Conservation (phyloP, 2,888 invertebrate species). For the Scaptomyza reducta region DNA sequence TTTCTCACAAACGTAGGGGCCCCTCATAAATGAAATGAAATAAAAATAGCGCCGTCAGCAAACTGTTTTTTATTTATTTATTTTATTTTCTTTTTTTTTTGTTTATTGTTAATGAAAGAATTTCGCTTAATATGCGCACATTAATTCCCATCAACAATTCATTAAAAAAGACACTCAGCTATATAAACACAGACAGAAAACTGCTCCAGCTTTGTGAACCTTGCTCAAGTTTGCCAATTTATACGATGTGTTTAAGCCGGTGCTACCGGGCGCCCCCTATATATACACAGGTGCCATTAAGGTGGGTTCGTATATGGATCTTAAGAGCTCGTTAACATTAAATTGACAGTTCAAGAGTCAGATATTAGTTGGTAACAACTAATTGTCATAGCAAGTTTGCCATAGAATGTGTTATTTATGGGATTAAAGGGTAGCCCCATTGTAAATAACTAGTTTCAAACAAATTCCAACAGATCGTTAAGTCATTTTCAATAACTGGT, state of each 20-base stretch:
- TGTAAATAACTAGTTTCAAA: constrained; percentile 7
- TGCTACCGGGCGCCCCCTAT: constrained; percentile 12
- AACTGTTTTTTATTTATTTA: constrained; percentile 21
- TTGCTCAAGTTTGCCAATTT: constrained; percentile 16
- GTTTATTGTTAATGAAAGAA: constrained; percentile 74
- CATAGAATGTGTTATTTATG: background rate
- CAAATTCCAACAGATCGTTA: constrained; percentile 14
- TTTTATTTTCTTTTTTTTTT: too few relatives aligned
- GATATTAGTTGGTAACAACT: constrained; percentile 13
- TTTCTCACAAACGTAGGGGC: constrained; percentile 56
- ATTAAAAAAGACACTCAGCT: constrained; percentile 58
- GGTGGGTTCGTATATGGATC: constrained; percentile 23
- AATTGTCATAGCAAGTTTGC: constrained; percentile 21
- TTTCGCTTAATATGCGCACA: constrained; percentile 76
- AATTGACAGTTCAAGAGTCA: constrained; percentile 53
- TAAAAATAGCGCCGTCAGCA: constrained; percentile 68
- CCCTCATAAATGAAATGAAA: constrained; percentile 36
- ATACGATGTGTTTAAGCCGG: constrained; percentile 31
- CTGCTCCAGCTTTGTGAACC: constrained; percentile 15
- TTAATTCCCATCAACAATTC: constrained; percentile 77
- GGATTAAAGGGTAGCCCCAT: constrained; percentile 10
- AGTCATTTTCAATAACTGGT: background rate
- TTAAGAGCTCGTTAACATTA: constrained; percentile 59
- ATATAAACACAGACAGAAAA: constrained; percentile 36
- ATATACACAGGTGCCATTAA: constrained; percentile 50